Conservation (phyloP, 1,140 invertebrate genomes). For the Augochlora pura region DNA sequence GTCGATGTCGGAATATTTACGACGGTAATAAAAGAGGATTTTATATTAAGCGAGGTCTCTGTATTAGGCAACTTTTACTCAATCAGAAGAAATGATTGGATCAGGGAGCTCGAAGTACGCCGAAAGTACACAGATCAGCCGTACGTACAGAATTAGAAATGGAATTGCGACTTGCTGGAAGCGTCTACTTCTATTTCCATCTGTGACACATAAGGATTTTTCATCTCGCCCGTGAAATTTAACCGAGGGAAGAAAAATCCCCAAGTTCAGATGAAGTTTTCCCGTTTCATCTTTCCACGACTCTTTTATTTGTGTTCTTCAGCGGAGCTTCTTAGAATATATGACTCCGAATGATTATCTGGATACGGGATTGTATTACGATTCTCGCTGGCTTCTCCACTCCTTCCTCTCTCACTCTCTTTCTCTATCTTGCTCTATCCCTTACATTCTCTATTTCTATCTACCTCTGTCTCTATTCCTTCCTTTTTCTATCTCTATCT, state of each 20-base stretch:
- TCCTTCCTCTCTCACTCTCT: no score
- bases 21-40: no score
- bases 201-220: constrained; percentile 2
- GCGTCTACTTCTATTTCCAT: background rate
- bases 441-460: no score
- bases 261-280: constrained; percentile 16
- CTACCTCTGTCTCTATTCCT: no score
- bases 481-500: no score
- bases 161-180: background rate
- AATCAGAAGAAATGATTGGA: no score
- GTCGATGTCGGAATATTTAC: no score
- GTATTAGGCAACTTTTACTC: no score
- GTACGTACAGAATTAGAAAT: background rate
- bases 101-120: no score
- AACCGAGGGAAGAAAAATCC: background rate
- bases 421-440: background rate
- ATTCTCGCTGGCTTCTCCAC: background rate
- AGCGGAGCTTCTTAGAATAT: background rate
- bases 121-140: no score
- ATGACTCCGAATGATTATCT: constrained; percentile 1
- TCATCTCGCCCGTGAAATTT: background rate
- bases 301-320: constrained; percentile 3
- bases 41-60: no score
- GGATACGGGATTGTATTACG: constrained; percentile 17
- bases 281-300: constrained; percentile 1